Evolutionary conservation across 2,797 vertebrate species (phyloP).

Genomic region (Rhyacichthys aspro): DNA sequence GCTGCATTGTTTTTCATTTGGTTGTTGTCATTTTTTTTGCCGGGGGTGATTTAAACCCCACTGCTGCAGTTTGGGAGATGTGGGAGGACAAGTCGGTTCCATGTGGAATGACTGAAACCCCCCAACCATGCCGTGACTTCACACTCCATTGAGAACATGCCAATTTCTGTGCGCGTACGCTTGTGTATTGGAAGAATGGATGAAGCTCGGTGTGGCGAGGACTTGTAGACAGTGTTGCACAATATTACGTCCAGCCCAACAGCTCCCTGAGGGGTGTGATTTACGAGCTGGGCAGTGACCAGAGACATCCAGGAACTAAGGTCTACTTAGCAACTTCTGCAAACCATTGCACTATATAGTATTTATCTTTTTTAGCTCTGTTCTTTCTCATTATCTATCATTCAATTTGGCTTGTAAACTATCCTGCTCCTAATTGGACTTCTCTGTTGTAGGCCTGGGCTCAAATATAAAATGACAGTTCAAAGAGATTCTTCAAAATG

Average conservation of each 20-base stretch:
- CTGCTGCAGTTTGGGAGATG: slow-evolving; percentile 26
- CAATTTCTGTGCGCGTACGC: slow-evolving; percentile 35
- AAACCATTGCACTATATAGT: neutral
- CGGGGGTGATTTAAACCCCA: slow-evolving; percentile 37
- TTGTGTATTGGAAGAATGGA: slow-evolving; percentile 40
- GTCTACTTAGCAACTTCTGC: slow-evolving; percentile 30
- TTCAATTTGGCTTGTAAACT: neutral
- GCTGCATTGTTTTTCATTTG: slow-evolving; percentile 31
- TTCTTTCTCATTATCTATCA: slow-evolving; percentile 8
- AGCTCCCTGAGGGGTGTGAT: slow-evolving; percentile 54
- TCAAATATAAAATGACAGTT: slow-evolving; percentile 45
- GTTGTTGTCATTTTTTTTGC: slow-evolving; percentile 43
- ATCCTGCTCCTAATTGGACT: neutral
- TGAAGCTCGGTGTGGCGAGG: slow-evolving; percentile 30
- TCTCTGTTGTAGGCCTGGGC: slow-evolving; percentile 1
- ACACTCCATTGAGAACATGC: slow-evolving; percentile 44
- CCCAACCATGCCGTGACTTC: slow-evolving; percentile 58
- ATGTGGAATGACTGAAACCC: slow-evolving; percentile 34
- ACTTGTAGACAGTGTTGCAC: slow-evolving; percentile 56
- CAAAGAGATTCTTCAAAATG: slow-evolving; percentile 67
- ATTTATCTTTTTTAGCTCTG: slow-evolving; percentile 1
- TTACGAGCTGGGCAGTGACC: slow-evolving; percentile 50
- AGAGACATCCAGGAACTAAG: slow-evolving; percentile 40
- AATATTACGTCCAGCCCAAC: slow-evolving; percentile 46
- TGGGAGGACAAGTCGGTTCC: slow-evolving; percentile 44